phyloP scores from a whole-genome alignment of 1,140 invertebrate species.

The Acromyrmex echinatior region DNA sequence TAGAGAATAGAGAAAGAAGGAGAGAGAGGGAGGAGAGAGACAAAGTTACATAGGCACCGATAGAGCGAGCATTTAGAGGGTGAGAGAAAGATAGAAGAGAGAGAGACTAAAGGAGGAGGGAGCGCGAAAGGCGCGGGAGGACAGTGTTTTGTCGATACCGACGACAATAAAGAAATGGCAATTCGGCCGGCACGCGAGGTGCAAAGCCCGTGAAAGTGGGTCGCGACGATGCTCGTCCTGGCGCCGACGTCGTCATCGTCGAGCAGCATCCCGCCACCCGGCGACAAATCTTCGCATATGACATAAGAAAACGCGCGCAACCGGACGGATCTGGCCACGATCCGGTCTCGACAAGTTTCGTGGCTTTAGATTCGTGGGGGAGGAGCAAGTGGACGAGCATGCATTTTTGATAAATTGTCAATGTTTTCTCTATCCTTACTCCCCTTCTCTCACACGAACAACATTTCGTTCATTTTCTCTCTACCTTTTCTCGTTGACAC shows the following conservation, averaged over 20 bases:
- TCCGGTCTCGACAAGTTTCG: neutral
- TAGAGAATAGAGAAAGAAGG: constrained; percentile 32
- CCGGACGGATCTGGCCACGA: neutral
- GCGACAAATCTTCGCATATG: neutral
- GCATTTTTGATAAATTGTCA: neutral
- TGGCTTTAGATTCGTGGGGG: neutral
- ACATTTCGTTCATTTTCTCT: neutral
- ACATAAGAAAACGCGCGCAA: constrained; percentile 12
- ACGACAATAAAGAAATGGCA: constrained; percentile 76
- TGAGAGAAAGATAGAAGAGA: neutral
- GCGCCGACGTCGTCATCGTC: neutral
- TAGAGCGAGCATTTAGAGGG: neutral
- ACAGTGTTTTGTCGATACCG: constrained; percentile 85
- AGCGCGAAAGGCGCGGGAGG: constrained; percentile 77
- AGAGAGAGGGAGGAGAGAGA: neutral
- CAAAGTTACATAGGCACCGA: neutral
- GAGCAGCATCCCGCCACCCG: neutral
- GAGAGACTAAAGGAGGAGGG: neutral
- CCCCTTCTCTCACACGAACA: neutral
- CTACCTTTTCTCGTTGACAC: constrained; percentile 50
- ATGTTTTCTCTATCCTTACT: neutral
- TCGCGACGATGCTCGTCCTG: neutral
- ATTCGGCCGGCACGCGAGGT: constrained; percentile 76
- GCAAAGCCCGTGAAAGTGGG: neutral
- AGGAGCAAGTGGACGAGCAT: neutral